Conservation (phyloP, 2,797 vertebrate genomes). For the Pachyuromys duprasi region DNA sequence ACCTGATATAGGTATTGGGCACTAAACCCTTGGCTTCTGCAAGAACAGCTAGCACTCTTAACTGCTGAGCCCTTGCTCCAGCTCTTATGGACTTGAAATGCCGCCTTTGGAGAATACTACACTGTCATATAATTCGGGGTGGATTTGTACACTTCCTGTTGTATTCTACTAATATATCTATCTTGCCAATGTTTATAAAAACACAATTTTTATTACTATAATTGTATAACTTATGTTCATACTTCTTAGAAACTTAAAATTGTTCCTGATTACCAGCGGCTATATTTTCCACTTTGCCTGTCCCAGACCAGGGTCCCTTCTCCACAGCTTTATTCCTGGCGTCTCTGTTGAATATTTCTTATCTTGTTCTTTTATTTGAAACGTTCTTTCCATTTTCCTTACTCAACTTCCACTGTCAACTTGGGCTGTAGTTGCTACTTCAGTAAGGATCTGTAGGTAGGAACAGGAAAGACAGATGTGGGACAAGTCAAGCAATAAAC, state of each 20-base stretch:
- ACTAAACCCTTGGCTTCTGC: background rate
- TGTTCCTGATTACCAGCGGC: background rate
- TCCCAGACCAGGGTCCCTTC: background rate
- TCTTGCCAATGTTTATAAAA: background rate
- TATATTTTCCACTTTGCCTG: background rate
- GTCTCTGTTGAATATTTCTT: background rate
- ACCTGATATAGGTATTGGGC: background rate
- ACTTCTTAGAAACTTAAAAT: background rate
- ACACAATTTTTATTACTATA: background rate
- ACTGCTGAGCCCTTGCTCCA: background rate
- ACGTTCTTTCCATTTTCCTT: background rate
- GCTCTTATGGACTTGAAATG: background rate
- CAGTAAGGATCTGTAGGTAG: background rate
- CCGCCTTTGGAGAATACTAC: background rate
- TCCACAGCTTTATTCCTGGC: background rate
- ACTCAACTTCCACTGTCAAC: background rate
- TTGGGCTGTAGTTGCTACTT: background rate
- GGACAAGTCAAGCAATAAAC: background rate
- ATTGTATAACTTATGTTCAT: background rate
- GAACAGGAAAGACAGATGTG: background rate
- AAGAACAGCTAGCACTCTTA: background rate
- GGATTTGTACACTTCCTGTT: background rate
- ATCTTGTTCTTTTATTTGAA: slow-evolving; percentile 9
- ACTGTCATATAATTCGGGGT: background rate
- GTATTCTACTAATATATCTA: background rate